phyloP scores from a whole-genome alignment of 37 sponge, comb jelly and placozoan species.

The Hexactinellida sp. region DNA sequence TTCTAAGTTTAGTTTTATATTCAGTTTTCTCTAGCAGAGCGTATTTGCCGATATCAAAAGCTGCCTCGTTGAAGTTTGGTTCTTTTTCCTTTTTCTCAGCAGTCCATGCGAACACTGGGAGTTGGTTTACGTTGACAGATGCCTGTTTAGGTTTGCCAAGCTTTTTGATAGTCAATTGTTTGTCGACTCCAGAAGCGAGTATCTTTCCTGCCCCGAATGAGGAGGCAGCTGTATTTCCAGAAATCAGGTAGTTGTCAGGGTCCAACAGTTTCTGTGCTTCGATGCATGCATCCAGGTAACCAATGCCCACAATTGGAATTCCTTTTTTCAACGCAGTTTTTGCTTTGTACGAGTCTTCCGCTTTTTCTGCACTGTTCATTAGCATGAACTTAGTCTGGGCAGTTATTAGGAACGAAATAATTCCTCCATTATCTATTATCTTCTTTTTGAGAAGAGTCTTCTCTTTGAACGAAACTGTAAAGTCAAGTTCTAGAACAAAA shows the following conservation, averaged over 20 bases:
- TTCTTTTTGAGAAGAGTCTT: conserved; percentile 51
- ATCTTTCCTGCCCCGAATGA: conserved; percentile 76
- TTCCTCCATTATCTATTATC: conserved; percentile 69
- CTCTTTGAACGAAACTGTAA: conserved; percentile 48
- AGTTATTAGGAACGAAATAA: conserved; percentile 76
- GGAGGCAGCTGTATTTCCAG: conserved; percentile 57
- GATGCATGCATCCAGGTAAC: conserved; percentile 51
- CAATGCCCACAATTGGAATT: conserved; percentile 63
- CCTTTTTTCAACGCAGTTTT: conserved; percentile 76
- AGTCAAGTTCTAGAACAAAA: conserved; percentile 69
- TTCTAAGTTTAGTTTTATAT: background rate
- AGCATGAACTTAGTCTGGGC: conserved; percentile 57
- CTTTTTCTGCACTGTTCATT: conserved; percentile 64
- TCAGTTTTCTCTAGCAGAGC: background rate
- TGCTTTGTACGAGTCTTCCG: conserved; percentile 74
- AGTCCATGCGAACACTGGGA: background rate
- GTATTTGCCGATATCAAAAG: background rate
- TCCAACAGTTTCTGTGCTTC: conserved; percentile 51
- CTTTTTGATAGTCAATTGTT: background rate
- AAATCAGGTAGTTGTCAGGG: conserved; percentile 51
- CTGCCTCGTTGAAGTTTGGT: background rate
- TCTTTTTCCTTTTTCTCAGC: background rate
- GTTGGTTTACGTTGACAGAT: background rate
- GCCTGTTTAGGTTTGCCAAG: background rate
- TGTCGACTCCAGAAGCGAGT: conserved; percentile 37